Evolutionary conservation across 2,888 invertebrate genomes (phyloP).

Genomic region (Dolomedes plantarius): DNA sequence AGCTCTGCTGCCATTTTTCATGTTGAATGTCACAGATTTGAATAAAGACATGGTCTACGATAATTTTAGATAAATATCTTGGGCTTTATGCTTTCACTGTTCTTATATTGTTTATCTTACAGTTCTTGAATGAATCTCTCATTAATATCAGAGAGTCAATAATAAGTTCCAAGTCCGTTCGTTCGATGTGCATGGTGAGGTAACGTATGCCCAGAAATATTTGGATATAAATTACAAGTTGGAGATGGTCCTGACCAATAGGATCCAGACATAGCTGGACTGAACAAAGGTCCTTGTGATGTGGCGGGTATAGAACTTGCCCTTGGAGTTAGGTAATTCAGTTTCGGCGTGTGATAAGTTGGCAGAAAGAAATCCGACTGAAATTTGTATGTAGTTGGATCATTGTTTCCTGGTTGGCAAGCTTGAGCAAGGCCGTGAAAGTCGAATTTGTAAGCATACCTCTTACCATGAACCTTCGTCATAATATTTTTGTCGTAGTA

Average conservation of each 20-base stretch:
- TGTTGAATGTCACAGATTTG: too few species aligned
- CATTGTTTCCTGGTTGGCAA: constrained; percentile 72
- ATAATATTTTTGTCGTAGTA: constrained; percentile 99
- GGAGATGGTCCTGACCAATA: constrained; percentile 72
- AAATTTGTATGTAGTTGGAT: constrained; percentile 72
- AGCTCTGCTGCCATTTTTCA: too few species aligned
- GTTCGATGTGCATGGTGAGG: constrained; percentile 66
- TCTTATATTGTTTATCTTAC: too few species aligned
- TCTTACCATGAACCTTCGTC: constrained; percentile 99
- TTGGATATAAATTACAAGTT: constrained; percentile 71
- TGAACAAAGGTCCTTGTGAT: constrained; percentile 67
- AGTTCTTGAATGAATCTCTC: too few species aligned
- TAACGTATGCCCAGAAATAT: constrained; percentile 62
- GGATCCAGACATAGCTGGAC: constrained; percentile 68
- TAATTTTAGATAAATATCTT: too few species aligned
- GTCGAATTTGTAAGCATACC: constrained; percentile 99
- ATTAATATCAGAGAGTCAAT: too few species aligned
- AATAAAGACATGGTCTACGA: too few species aligned
- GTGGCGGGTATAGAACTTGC: constrained; percentile 51
- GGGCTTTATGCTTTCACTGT: too few species aligned
- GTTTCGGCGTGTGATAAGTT: constrained; percentile 71
- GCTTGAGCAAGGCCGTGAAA: constrained; percentile 74
- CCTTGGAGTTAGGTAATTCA: constrained; percentile 70
- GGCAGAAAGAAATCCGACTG: constrained; percentile 72
- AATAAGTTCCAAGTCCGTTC: constrained; percentile 70